Percentiles rank a stretch among this genome's conserved stretches.
Conservation (phyloP, 2,113 vertebrate genomes). For the Rhinolophus sinicus region DNA sequence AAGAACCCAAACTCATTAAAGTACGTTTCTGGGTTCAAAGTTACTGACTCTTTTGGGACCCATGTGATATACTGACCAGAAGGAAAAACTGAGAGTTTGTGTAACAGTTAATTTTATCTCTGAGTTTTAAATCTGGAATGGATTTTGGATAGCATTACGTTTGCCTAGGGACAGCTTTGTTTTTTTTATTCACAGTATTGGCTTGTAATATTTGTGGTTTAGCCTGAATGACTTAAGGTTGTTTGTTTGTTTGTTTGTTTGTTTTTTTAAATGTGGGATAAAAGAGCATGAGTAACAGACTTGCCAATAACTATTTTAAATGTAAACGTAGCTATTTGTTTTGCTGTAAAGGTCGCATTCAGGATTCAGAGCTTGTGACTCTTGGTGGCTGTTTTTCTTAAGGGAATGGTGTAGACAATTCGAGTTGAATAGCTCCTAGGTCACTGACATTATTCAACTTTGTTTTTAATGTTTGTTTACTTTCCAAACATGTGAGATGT, state of each 20-base stretch:
- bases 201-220: background rate
- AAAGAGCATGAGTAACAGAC: background rate
- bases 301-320: conserved; percentile 34
- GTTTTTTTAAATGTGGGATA: background rate
- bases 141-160: background rate
- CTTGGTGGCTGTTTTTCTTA: background rate
- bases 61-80: background rate
- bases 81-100: background rate
- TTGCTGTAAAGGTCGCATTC: conserved; percentile 32
- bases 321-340: conserved; percentile 44
- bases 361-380: background rate
- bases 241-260: background rate
- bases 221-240: background rate
- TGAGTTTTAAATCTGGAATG: background rate
- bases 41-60: background rate
- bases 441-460: background rate
- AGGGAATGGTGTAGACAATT: background rate
- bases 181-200: background rate
- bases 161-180: background rate
- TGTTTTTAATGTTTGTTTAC: background rate
- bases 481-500: background rate
- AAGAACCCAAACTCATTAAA: background rate
- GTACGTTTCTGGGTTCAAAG: background rate
- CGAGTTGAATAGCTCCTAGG: background rate
- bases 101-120: background rate